These are phyloP conservation scores for Agrochola litura DNA, from an alignment of 2,888 invertebrate genomes.

Conservation along the genomic window DNA sequence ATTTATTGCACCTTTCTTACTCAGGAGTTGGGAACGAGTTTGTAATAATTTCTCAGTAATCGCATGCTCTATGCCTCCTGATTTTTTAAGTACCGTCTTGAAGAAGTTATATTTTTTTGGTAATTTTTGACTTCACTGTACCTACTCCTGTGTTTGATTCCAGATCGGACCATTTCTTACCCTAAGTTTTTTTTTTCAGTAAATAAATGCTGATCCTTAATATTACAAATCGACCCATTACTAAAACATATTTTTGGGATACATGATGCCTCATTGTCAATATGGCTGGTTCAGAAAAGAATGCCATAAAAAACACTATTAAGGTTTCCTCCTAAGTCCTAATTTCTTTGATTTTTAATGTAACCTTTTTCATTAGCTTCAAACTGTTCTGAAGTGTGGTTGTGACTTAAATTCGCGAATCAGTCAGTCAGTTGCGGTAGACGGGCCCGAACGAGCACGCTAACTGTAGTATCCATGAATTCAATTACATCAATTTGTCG, in stretches of 20 bases:
- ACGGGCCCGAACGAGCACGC: slow-evolving; percentile 35
- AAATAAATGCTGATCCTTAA: neutral
- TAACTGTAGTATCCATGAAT: slow-evolving; percentile 34
- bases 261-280: neutral
- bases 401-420: slow-evolving; percentile 26
- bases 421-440: slow-evolving; percentile 36
- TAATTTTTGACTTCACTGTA: neutral
- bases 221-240: neutral
- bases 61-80: slow-evolving; percentile 53
- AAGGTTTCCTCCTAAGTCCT: no score
- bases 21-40: slow-evolving; percentile 66
- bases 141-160: no score
- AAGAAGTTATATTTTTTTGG: neutral
- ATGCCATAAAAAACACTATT: neutral
- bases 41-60: slow-evolving; percentile 66
- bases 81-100: slow-evolving; percentile 38
- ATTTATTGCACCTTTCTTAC: slow-evolving; percentile 75
- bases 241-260: neutral
- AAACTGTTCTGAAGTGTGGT: slow-evolving; percentile 41
- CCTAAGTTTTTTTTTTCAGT: neutral
- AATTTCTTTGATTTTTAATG: neutral
- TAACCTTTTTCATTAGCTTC: slow-evolving; percentile 27
- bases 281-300: neutral
- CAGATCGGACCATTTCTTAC: neutral
- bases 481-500: neutral